Percentiles rank a stretch among this genome's conserved stretches.
Conservation (phyloP, 2,888 invertebrate species). For the Sturmia bella region DNA sequence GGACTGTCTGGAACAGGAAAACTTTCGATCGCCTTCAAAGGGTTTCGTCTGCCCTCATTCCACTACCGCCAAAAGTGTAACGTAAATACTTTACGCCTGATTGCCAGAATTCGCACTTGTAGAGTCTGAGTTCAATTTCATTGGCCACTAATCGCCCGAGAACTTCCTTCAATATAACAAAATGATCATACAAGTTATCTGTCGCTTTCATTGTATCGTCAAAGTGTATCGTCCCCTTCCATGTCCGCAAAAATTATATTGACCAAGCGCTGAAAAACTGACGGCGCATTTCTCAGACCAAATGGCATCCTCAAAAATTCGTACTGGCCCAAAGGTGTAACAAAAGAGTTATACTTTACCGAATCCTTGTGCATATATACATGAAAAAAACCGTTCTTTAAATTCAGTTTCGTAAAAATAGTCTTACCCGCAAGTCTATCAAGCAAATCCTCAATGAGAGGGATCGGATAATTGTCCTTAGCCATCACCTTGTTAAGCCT, state of each 20-base stretch:
- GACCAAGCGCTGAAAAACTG: too few relatives aligned
- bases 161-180: conserved; percentile 44
- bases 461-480: too few relatives aligned
- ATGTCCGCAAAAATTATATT: too few relatives aligned
- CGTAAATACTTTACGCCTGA: conserved; percentile 45
- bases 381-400: conserved; percentile 58
- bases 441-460: too few relatives aligned
- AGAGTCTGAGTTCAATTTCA: conserved; percentile 27
- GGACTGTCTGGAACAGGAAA: background rate
- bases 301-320: too few relatives aligned
- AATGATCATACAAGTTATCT: conserved; percentile 35
- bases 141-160: conserved; percentile 34
- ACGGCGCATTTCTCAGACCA: too few relatives aligned
- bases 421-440: too few relatives aligned
- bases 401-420: too few relatives aligned
- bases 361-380: background rate
- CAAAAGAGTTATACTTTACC: background rate
- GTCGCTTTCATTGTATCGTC: conserved; percentile 65
- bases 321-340: too few relatives aligned
- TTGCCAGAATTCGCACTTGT: conserved; percentile 58
- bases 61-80: conserved; percentile 34
- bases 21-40: conserved; percentile 1
- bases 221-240: conserved; percentile 57
- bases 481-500: too few relatives aligned
- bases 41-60: conserved; percentile 57